Evolutionary conservation across 1,140 invertebrate genomes (phyloP).

Genomic region (Diprion similis): DNA sequence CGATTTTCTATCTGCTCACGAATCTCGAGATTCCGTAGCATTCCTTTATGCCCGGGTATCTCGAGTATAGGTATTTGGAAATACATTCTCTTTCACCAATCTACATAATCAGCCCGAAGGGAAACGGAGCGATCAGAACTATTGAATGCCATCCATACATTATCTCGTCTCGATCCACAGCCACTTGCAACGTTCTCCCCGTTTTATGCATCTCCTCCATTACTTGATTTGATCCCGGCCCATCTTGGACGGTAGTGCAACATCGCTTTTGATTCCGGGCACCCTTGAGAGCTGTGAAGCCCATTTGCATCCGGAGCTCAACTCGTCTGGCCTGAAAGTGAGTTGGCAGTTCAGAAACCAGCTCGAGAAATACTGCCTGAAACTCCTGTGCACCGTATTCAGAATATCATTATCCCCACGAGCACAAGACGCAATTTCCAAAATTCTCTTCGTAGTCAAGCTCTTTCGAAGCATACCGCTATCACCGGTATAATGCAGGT

Average conservation of each 20-base stretch:
- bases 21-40: neutral
- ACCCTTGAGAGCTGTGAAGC: neutral
- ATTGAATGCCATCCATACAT: neutral
- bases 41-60: neutral
- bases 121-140: neutral
- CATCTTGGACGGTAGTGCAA: neutral
- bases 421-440: too few relatives aligned
- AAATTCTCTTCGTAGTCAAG: too few relatives aligned
- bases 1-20: constrained; percentile 1
- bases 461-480: too few relatives aligned
- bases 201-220: constrained; percentile 13
- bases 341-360: too few relatives aligned
- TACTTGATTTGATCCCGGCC: constrained; percentile 10
- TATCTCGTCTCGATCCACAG: neutral
- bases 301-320: neutral
- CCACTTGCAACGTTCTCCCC: neutral
- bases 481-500: too few relatives aligned
- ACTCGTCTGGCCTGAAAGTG: neutral
- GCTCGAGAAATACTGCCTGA: too few relatives aligned
- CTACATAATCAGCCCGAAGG: constrained; percentile 2
- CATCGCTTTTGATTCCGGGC: neutral
- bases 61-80: constrained; percentile 1
- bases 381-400: too few relatives aligned
- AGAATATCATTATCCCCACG: too few relatives aligned
- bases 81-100: neutral